These are phyloP conservation scores for Synergus laeviventris DNA, from an alignment of 2,888 invertebrate genomes.

Conservation along the genomic window DNA sequence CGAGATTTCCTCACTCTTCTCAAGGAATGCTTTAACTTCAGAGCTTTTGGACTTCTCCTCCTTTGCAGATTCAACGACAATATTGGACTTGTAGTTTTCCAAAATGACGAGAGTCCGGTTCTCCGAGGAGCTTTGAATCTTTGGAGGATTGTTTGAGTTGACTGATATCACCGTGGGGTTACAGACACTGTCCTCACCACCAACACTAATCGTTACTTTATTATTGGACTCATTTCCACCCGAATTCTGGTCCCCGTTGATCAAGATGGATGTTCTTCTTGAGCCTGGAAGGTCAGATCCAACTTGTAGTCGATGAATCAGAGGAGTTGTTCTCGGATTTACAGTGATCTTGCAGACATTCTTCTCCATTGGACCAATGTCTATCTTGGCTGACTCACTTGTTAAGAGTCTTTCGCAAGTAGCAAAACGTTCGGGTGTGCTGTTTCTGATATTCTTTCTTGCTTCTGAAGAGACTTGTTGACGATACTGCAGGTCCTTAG, in stretches of 20 bases:
- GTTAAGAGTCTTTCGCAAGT: constrained; percentile 35
- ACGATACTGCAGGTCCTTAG: constrained; percentile 28
- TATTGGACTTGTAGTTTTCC: constrained; percentile 73
- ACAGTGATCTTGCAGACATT: constrained; percentile 73
- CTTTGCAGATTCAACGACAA: constrained; percentile 65
- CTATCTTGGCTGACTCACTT: constrained; percentile 58
- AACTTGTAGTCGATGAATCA: constrained; percentile 72
- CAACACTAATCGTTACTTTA: constrained; percentile 77
- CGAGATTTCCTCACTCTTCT: constrained; percentile 36
- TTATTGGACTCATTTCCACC: constrained; percentile 64
- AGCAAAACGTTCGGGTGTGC: constrained; percentile 40
- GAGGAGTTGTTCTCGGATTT: constrained; percentile 65
- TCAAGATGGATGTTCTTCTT: constrained; percentile 81
- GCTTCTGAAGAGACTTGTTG: constrained; percentile 37
- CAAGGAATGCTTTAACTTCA: not conserved
- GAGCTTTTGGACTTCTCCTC: constrained; percentile 18
- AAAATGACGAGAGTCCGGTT: constrained; percentile 73
- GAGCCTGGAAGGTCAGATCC: constrained; percentile 75
- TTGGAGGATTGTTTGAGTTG: constrained; percentile 63
- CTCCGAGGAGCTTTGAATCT: constrained; percentile 64
- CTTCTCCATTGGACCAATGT: constrained; percentile 60
- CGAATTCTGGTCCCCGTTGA: constrained; percentile 63
- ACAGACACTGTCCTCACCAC: constrained; percentile 71
- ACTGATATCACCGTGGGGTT: constrained; percentile 74
- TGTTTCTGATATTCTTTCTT: constrained; percentile 40